phyloP scores from a whole-genome alignment of 2,113 vertebrate species.

The Pelobates fuscus region DNA sequence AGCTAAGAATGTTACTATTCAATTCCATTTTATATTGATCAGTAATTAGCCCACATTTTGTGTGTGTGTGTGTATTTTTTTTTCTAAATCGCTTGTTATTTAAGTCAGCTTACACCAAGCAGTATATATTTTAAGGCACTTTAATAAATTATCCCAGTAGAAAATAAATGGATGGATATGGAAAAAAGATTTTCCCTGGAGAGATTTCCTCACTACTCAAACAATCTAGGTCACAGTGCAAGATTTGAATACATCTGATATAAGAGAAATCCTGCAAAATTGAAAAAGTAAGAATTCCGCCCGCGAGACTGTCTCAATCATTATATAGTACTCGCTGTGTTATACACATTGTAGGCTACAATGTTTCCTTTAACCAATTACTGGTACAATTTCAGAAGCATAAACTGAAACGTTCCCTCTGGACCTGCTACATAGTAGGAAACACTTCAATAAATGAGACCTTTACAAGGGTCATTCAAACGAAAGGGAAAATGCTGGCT shows the following conservation, averaged over 20 bases:
- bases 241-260: constrained; percentile 4
- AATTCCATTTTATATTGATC: no score
- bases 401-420: constrained; percentile 63
- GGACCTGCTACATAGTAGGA: constrained; percentile 61
- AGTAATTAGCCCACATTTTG: no score
- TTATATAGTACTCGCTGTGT: constrained; percentile 19
- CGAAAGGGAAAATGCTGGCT: constrained; percentile 60
- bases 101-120: not conserved
- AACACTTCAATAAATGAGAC: constrained; percentile 67
- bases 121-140: not conserved
- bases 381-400: constrained; percentile 57
- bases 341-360: constrained; percentile 25
- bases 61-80: no score
- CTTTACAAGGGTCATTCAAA: constrained; percentile 64
- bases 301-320: constrained; percentile 35
- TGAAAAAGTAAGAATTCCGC: constrained; percentile 3
- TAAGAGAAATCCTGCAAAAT: constrained; percentile 6
- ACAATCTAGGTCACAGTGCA: constrained; percentile 11
- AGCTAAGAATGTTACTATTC: no score
- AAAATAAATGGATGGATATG: not conserved
- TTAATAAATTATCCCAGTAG: not conserved
- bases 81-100: no score
- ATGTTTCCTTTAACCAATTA: constrained; percentile 60
- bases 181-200: no score
- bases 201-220: not conserved